phyloP scores from a whole-genome alignment of 2,888 invertebrate genomes.

The Sarcophaga subvicina region DNA sequence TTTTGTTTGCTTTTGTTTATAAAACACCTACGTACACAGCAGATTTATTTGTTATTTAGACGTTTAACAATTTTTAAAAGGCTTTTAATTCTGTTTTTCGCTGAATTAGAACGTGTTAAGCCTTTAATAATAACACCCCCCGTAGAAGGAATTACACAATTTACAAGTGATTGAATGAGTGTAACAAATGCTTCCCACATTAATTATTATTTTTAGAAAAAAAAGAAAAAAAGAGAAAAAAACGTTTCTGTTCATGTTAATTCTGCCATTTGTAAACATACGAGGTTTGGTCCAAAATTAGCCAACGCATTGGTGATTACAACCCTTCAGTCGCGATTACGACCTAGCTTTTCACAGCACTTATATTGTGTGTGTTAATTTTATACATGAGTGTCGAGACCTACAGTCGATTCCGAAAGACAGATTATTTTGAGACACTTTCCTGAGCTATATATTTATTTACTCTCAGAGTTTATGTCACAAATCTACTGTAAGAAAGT shows the following conservation, averaged over 20 bases:
- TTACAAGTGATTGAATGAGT: not conserved
- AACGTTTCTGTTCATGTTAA: not conserved
- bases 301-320: not conserved
- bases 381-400: too few species aligned
- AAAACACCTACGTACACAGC: slow-evolving; percentile 37
- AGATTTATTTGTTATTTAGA: slow-evolving; percentile 51
- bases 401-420: too few species aligned
- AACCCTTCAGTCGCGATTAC: too few species aligned
- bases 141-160: not conserved
- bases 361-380: too few species aligned
- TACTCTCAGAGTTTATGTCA: too few species aligned
- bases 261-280: not conserved
- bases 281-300: not conserved
- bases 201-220: not conserved
- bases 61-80: slow-evolving; percentile 55
- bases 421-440: too few species aligned
- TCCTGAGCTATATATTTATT: too few species aligned
- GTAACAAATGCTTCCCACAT: slow-evolving; percentile 46
- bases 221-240: not conserved
- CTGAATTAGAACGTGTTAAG: slow-evolving; percentile 52
- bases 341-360: too few species aligned
- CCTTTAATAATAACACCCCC: not conserved
- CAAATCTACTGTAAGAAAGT: too few species aligned
- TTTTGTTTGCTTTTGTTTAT: slow-evolving; percentile 35
- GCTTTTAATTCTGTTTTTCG: slow-evolving; percentile 23